phyloP scores from a whole-genome alignment of 2,888 invertebrate species.

The Nipponacmea schrenckii region DNA sequence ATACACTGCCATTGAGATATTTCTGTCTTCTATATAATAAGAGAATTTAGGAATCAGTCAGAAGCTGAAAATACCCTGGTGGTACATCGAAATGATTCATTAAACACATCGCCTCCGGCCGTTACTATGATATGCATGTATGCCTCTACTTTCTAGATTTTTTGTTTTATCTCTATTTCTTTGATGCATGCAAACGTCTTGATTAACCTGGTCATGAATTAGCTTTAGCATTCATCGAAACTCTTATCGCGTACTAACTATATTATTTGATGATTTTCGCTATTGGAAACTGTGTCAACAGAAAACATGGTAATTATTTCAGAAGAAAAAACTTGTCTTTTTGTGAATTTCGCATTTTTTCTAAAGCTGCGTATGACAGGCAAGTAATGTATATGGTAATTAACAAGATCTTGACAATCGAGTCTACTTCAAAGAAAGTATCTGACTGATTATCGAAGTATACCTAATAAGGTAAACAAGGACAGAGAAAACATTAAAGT shows the following conservation, averaged over 20 bases:
- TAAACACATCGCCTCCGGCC: background rate
- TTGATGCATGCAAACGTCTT: background rate
- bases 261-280: no score
- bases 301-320: no score
- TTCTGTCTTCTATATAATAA: no score
- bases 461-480: conserved; percentile 1
- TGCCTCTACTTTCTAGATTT: background rate
- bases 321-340: no score
- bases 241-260: no score
- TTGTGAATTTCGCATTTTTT: no score
- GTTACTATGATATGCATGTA: conserved; percentile 6
- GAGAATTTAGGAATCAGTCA: no score
- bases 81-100: background rate
- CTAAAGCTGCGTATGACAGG: background rate
- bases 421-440: background rate
- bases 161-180: background rate
- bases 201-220: background rate
- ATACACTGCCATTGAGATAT: no score
- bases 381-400: background rate
- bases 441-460: background rate
- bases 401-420: background rate
- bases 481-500: conserved; percentile 1
- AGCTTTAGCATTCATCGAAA: no score
- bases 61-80: no score
- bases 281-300: no score